phyloP scores from a whole-genome alignment of 2,797 vertebrate genomes.

The Parambassis ranga region DNA sequence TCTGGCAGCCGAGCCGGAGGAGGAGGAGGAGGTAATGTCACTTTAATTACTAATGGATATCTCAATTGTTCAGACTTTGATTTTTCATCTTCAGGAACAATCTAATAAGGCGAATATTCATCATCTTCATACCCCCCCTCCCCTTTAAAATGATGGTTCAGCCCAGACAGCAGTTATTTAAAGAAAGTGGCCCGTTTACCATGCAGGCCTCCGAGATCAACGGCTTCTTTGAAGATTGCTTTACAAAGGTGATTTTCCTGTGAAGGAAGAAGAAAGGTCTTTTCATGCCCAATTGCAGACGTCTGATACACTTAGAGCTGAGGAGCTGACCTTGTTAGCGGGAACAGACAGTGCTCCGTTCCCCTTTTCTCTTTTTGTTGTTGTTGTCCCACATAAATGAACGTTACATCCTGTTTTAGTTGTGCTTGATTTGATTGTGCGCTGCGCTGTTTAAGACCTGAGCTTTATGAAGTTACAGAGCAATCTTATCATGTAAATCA shows the following conservation, averaged over 20 bases:
- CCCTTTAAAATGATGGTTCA: conserved; percentile 75
- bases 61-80: conserved; percentile 81
- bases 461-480: conserved; percentile 42
- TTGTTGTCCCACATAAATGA: conserved; percentile 20
- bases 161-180: conserved; percentile 66
- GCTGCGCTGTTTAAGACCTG: conserved; percentile 26
- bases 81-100: conserved; percentile 79
- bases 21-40: conserved; percentile 76
- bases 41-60: conserved; percentile 86
- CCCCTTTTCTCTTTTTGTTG: no score
- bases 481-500: conserved; percentile 42
- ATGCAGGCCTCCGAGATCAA: conserved; percentile 56
- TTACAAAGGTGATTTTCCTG: conserved; percentile 63
- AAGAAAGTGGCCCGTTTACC: conserved; percentile 71
- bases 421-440: conserved; percentile 48
- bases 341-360: conserved; percentile 34
- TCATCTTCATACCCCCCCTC: conserved; percentile 76
- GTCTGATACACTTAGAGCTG: conserved; percentile 56
- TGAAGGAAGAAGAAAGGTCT: conserved; percentile 44
- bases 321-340: conserved; percentile 60
- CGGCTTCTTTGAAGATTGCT: conserved; percentile 78
- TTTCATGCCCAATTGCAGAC: conserved; percentile 50
- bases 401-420: conserved; percentile 38
- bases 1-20: conserved; percentile 70
- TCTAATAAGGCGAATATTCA: conserved; percentile 84